Base-by-base conservation (phyloP, 2,797 vertebrate genomes). In the Sebastes cheni region DNA sequence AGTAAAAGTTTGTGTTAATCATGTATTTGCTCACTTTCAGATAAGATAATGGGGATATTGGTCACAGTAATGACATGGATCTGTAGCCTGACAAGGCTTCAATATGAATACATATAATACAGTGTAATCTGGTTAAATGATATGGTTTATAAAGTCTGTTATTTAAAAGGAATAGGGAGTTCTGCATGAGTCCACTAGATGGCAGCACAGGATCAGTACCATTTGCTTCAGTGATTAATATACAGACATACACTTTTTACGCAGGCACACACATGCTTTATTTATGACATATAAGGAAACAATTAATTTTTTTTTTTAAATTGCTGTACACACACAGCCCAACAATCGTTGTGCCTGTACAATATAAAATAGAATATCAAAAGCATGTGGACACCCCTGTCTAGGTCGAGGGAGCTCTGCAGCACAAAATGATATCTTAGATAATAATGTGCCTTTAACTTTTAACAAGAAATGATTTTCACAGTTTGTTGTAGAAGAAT, bases 171-270 rank as follows among this genome's bases (percentile, higher is more conserved):
- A 50, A 29, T 4, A 59, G 22, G 14, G 0, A 8, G 6, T 62
- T 72, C 20, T 27, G 9, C 8, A 9, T 8, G 1, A 1, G 39
- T 59, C 87, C 91, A 91, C 81, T 73, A 82, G 93, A 75, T 86
- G 91, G 89, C 85, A 66, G 81, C 75, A 87, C 14, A 69, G 27
- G 29, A 72, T 61, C 73, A 67, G 4, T 1, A 4, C 6, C 46
- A 14, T 64, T 20, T 32, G 4, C 18, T 11, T 18, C n/a, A 46
- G 29, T 3, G 14, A 27, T 20, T 4, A 8, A 67, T 8, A 39
- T 5, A 23, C n/a, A 23, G n/a, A 30, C 29, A 34, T 2, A 50
- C 23, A 70, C 46, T 65, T 8, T 62, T 9, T 5, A 20, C 11
- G 12, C n/a, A 55, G 52, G 42, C 20, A 77, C n/a, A 56, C 52